Percentiles rank a stretch among this genome's conserved stretches.
Conservation (phyloP, 2,888 invertebrate genomes). For the Apotomis capreana region DNA sequence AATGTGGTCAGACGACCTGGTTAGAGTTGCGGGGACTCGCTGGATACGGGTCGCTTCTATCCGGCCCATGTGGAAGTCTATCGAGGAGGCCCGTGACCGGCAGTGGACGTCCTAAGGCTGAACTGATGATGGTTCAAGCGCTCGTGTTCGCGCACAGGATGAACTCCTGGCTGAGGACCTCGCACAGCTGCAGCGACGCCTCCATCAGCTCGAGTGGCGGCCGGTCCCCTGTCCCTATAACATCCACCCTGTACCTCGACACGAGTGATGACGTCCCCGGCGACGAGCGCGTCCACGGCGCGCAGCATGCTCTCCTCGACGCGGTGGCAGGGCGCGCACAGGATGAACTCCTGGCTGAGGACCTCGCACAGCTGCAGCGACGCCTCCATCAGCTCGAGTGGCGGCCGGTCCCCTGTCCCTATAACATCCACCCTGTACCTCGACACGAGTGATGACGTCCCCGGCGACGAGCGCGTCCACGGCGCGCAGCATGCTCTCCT, state of each 20-base stretch:
- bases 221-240: no score
- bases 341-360: constrained; percentile 93
- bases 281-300: constrained; percentile 85
- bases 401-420: no score
- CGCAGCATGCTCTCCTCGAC: constrained; percentile 84
- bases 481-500: constrained; percentile 81
- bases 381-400: no score
- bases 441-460: constrained; percentile 67
- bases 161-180: constrained; percentile 92
- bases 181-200: constrained; percentile 84
- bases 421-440: constrained; percentile 59
- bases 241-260: constrained; percentile 51
- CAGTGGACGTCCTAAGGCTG: no score
- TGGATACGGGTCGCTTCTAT: no score
- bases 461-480: constrained; percentile 84
- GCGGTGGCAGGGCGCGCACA: constrained; percentile 92
- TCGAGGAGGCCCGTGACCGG: no score
- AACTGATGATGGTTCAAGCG: no score
- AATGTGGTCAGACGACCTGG: no score
- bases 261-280: constrained; percentile 71
- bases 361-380: constrained; percentile 86
- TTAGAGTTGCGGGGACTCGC: no score
- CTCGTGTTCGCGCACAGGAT: constrained; percentile 92
- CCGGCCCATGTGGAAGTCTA: no score
- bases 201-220: no score